phyloP scores from a whole-genome alignment of 2,888 invertebrate species.

The Acleris holmiana region DNA sequence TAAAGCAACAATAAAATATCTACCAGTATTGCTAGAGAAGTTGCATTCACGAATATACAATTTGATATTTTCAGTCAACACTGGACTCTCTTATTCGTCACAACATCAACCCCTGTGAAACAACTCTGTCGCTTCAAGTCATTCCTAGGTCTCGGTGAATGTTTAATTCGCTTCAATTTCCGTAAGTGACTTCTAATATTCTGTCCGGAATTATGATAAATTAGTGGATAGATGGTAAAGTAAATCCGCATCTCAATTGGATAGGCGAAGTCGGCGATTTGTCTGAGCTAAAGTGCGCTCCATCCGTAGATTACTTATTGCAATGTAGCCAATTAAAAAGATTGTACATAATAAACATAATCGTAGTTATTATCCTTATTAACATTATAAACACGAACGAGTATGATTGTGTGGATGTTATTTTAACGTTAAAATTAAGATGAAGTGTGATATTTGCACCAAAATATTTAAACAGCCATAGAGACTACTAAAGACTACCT shows the following conservation, averaged over 20 bases:
- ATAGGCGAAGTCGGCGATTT: slow-evolving; percentile 44
- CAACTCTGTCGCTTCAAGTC: slow-evolving; percentile 2
- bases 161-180: slow-evolving; percentile 41
- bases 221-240: slow-evolving; percentile 53
- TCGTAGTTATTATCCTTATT: background rate
- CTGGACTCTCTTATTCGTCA: background rate
- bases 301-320: too few species aligned
- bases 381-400: too few species aligned
- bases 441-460: too few species aligned
- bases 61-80: too few species aligned
- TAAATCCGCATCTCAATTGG: slow-evolving; percentile 54
- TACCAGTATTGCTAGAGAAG: too few species aligned
- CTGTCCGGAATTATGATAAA: slow-evolving; percentile 59
- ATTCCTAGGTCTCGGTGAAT: slow-evolving; percentile 23
- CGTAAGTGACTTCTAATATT: slow-evolving; percentile 45
- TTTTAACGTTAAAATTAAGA: too few species aligned
- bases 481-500: too few species aligned
- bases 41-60: too few species aligned
- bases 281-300: slow-evolving; percentile 21
- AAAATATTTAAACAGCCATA: too few species aligned
- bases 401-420: too few species aligned
- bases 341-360: background rate
- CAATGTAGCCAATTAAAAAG: background rate
- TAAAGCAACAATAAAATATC: too few species aligned
- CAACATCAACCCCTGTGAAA: background rate